A percentile compares a stretch with the other conserved stretches of the same genome.
These are phyloP conservation scores for Marisa cornuarietis DNA, from an alignment of 1,140 invertebrate species.

Conservation along the genomic window DNA sequence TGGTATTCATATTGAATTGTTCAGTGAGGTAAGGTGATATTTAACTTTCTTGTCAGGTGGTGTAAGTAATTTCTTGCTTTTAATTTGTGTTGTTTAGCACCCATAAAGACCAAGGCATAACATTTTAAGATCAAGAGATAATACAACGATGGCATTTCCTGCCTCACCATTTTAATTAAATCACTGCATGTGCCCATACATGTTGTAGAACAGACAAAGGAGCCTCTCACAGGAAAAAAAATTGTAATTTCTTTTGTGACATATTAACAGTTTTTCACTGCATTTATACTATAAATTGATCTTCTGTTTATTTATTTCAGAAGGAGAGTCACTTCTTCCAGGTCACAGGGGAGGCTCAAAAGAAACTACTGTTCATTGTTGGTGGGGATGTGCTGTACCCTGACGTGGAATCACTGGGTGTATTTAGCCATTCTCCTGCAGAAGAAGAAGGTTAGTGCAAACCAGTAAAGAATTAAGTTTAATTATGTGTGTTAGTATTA, in stretches of 20 bases:
- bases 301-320: constrained; percentile 35
- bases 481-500: not conserved
- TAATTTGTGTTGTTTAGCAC: too few species aligned
- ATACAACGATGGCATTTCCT: too few species aligned
- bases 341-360: constrained; percentile 54
- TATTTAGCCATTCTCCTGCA: constrained; percentile 32
- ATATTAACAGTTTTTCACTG: too few species aligned
- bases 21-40: not conserved
- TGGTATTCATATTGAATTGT: constrained; percentile 60
- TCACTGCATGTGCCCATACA: too few species aligned
- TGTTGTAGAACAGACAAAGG: too few species aligned
- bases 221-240: too few species aligned
- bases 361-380: constrained; percentile 57
- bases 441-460: constrained; percentile 57
- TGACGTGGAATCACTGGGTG: constrained; percentile 59
- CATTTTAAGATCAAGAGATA: too few species aligned
- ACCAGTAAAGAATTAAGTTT: not conserved
- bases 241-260: too few species aligned
- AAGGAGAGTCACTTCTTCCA: constrained; percentile 60
- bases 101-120: too few species aligned
- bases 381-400: constrained; percentile 53
- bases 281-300: too few species aligned
- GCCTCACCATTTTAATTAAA: too few species aligned
- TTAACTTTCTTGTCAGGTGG: not conserved
- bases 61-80: too few species aligned